These are phyloP conservation scores for Synanceia verrucosa DNA, from an alignment of 2,797 vertebrate genomes.

Conservation along the genomic window DNA sequence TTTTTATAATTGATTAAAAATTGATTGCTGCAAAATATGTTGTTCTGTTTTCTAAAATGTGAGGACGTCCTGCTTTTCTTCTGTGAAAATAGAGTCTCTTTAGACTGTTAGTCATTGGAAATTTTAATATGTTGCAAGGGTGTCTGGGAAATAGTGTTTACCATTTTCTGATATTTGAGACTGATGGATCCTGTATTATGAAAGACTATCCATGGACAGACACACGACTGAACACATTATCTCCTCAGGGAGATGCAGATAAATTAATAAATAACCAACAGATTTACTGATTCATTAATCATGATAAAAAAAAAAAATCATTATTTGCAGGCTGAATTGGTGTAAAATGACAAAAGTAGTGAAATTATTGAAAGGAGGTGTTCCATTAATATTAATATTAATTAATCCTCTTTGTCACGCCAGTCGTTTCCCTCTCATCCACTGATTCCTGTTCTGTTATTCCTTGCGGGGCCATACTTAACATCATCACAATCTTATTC, in stretches of 20 bases:
- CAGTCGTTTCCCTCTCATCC: not conserved
- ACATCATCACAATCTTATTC: slow-evolving; percentile 32
- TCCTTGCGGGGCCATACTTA: slow-evolving; percentile 4
- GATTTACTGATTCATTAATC: not conserved
- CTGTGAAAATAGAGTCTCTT: not conserved
- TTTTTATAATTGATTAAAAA: not conserved
- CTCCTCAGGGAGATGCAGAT: not conserved
- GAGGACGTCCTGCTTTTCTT: not conserved
- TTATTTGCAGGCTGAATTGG: not conserved
- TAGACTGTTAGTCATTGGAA: not conserved
- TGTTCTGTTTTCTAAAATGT: not conserved
- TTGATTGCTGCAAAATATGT: not conserved
- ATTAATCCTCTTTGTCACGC: slow-evolving; percentile 2
- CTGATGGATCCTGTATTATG: not conserved
- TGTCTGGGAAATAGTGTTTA: not conserved
- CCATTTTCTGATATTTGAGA: not conserved
- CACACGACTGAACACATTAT: not conserved
- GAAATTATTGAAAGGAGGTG: not conserved
- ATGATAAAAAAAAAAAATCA: not conserved
- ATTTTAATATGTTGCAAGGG: not conserved
- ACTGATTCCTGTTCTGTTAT: slow-evolving; percentile 11
- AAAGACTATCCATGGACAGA: not conserved
- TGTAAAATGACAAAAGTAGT: not conserved
- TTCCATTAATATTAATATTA: not conserved
- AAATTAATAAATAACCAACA: not conserved